A percentile compares a stretch with the other conserved stretches of the same genome.
phyloP scores from a whole-genome alignment of 2,797 vertebrate genomes.

The Xiphophorus birchmanni region DNA sequence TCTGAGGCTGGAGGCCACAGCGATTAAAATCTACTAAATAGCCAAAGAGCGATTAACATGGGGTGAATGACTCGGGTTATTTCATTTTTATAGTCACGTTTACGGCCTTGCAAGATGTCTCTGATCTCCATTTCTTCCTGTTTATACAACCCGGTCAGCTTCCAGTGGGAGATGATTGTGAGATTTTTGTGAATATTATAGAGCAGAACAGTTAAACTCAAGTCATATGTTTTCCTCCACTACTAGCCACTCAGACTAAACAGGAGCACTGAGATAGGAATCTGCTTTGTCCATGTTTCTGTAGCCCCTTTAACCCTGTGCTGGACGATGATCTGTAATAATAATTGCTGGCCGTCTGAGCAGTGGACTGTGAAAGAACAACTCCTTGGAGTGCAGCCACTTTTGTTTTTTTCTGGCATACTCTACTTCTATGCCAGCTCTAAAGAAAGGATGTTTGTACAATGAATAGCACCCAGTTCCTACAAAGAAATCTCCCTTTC shows the following conservation, averaged over 20 bases:
- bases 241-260: constrained; percentile 32
- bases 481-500: constrained; percentile 17
- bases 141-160: constrained; percentile 52
- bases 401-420: constrained; percentile 44
- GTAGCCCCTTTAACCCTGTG: constrained; percentile 56
- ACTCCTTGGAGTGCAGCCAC: constrained; percentile 68
- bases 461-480: constrained; percentile 33
- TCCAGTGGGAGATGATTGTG: constrained; percentile 7
- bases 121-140: constrained; percentile 41
- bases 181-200: constrained; percentile 14
- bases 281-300: constrained; percentile 54
- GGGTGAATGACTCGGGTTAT: constrained; percentile 57
- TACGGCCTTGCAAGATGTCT: constrained; percentile 35
- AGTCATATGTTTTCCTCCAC: constrained; percentile 47
- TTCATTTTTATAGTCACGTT: constrained; percentile 66
- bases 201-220: constrained; percentile 30
- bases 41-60: constrained; percentile 65
- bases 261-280: constrained; percentile 43
- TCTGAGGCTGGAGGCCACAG: constrained; percentile 54
- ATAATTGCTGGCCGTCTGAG: constrained; percentile 77
- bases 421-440: constrained; percentile 43
- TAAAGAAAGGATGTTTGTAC: constrained; percentile 51
- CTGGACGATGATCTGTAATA: constrained; percentile 72
- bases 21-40: constrained; percentile 71
- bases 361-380: constrained; percentile 74